Evolutionary conservation across 2,888 invertebrate genomes (phyloP).

Genomic region (Sthenelais limicola): DNA sequence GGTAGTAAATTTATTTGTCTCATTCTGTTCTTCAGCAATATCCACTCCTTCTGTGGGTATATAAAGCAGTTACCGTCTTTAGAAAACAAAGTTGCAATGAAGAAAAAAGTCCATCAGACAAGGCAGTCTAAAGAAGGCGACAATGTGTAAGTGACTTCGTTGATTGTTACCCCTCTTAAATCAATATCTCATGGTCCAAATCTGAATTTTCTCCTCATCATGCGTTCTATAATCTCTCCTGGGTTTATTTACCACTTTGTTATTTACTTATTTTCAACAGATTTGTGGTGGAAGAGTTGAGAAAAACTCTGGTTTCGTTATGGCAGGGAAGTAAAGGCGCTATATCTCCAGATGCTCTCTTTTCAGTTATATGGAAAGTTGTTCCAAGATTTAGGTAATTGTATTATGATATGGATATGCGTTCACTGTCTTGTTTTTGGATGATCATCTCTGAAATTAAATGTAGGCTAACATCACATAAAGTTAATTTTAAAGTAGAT

Average conservation of each 20-base stretch:
- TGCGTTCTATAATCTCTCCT: no score
- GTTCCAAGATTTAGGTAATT: constrained; percentile 83
- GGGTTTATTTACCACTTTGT: no score
- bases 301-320: constrained; percentile 83
- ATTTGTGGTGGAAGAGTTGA: constrained; percentile 84
- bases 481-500: no score
- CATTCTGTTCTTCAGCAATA: constrained; percentile 79
- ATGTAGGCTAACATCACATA: no score
- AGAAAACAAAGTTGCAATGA: constrained; percentile 74
- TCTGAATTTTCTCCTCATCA: no score
- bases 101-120: constrained; percentile 61
- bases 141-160: constrained; percentile 69
- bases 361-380: constrained; percentile 84
- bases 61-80: constrained; percentile 84
- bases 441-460: no score
- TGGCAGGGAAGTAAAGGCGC: constrained; percentile 82
- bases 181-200: neutral
- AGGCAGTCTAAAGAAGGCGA: constrained; percentile 63
- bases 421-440: no score
- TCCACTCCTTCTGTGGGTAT: constrained; percentile 87
- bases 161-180: neutral
- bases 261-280: no score
- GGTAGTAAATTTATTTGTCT: no score
- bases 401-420: no score
- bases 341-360: constrained; percentile 86